Base-by-base conservation (phyloP, 2,797 vertebrate genomes). In the Takifugu ocellatus region DNA sequence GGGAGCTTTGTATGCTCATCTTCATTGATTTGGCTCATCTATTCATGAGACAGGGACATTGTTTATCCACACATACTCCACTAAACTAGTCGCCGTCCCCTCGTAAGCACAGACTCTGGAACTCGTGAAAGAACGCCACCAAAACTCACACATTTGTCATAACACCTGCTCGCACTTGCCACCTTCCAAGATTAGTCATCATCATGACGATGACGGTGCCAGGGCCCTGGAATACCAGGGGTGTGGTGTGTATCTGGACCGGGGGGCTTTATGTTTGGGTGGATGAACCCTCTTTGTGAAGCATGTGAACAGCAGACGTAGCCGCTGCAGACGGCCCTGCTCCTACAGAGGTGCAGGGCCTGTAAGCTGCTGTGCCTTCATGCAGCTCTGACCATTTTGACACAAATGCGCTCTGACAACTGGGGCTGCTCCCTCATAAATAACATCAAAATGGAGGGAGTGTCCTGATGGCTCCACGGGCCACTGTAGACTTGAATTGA, bases 1-100 rank as follows among this genome's bases (percentile, higher is more conserved):
- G 91, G 87, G 89, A 88, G 85, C 91, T 92, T 92, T 92, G 89
- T 92, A 82, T 77, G 73, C 74, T 80, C 87, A 90, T 91, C 90
- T 90, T 87, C 83, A 84, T 87, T 88, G 88, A 92, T 90, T 91
- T 90, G 85, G 87, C 87, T 90, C 86, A 88, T 81, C 88, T 88
- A 91, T 92, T 92, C 91, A 92, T 89, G 78, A 81, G 83, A 79
- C 74, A 61, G 78, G 77, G 72, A 84, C 86, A 88, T 88, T 87
- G 88, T 89, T 90, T 88, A 84, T 84, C 81, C 84, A 86, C 84
- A 87, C 84, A 87, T 75, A 75, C 78, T 80, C 72, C 2, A 77
- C 81, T 56, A 81, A 86, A 84, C 86, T 77, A 54, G 77, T 77
- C 56, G 10, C 66, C 79, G 68, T 79, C 68, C 84, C 79, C 76